phyloP scores from a whole-genome alignment of 2,888 invertebrate genomes.

The Diarsia mendica region DNA sequence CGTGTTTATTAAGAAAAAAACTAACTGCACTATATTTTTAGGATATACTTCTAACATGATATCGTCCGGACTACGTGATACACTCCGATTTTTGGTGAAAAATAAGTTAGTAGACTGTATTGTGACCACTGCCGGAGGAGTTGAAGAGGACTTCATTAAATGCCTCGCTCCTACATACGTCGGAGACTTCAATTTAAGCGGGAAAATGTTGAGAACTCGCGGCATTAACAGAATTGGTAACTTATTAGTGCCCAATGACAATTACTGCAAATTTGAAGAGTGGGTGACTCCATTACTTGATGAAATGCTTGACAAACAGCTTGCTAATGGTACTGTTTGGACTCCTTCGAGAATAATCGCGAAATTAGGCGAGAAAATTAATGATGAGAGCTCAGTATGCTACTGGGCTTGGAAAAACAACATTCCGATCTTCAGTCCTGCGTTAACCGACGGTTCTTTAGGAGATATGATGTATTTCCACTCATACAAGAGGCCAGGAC shows the following conservation, averaged over 20 bases:
- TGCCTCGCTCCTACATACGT: constrained; percentile 98
- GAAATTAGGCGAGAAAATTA: constrained; percentile 96
- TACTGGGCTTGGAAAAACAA: constrained; percentile 99
- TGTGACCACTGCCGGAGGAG: constrained; percentile 99
- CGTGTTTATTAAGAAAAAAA: constrained; percentile 93
- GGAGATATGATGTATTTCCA: constrained; percentile 99
- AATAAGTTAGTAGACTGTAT: constrained; percentile 97
- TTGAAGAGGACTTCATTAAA: constrained; percentile 99
- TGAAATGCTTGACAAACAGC: constrained; percentile 97
- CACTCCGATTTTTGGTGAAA: constrained; percentile 93
- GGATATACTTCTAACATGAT: constrained; percentile 99
- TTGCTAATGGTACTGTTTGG: constrained; percentile 94
- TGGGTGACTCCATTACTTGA: constrained; percentile 99
- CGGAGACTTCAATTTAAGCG: constrained; percentile 96
- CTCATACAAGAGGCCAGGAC: constrained; percentile 97
- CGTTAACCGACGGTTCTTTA: constrained; percentile 98
- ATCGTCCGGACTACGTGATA: constrained; percentile 98
- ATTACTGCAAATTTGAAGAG: constrained; percentile 99
- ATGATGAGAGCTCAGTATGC: constrained; percentile 97
- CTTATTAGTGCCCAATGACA: constrained; percentile 98
- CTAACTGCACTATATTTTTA: constrained; percentile 98
- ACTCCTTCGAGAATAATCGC: constrained; percentile 92
- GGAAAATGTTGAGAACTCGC: constrained; percentile 94
- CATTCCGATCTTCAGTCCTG: constrained; percentile 99
- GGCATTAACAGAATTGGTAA: constrained; percentile 97